These are phyloP conservation scores for Troides aeacus DNA, from an alignment of 2,888 invertebrate genomes.

Conservation along the genomic window DNA sequence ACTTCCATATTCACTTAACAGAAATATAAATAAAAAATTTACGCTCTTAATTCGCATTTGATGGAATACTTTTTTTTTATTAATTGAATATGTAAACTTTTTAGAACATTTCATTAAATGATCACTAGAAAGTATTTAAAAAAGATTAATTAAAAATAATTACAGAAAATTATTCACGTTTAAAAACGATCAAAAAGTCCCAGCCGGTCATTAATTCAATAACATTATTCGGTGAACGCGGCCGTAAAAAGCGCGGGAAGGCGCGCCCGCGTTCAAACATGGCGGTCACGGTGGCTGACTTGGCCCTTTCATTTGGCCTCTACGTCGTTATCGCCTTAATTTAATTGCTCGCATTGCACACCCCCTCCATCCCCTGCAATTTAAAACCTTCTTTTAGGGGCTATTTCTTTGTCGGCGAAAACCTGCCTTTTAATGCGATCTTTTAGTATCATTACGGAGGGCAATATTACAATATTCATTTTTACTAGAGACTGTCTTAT, in stretches of 20 bases:
- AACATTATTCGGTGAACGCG: slow-evolving; percentile 25
- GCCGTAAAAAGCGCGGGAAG: slow-evolving; percentile 32
- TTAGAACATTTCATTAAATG: no score
- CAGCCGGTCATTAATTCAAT: slow-evolving; percentile 21
- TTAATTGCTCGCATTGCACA: slow-evolving; percentile 43
- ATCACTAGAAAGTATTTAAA: background rate
- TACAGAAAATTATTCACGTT: slow-evolving; percentile 15
- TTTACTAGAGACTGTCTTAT: no score
- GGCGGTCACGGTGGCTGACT: slow-evolving; percentile 36
- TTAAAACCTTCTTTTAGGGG: slow-evolving; percentile 26
- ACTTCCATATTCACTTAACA: no score
- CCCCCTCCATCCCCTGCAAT: slow-evolving; percentile 33
- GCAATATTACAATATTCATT: background rate
- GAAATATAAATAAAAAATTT: no score
- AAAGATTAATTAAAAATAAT: slow-evolving; percentile 23
- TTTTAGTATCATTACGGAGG: slow-evolving; percentile 15
- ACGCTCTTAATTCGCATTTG: no score
- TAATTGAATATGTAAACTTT: no score
- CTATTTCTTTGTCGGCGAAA: slow-evolving; percentile 24
- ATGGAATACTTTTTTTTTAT: no score
- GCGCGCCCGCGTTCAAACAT: slow-evolving; percentile 31
- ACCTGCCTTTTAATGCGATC: slow-evolving; percentile 9
- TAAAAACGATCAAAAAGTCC: slow-evolving; percentile 11
- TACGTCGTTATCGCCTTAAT: slow-evolving; percentile 42
- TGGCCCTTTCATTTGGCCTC: slow-evolving; percentile 35